Evolutionary conservation across 2,888 invertebrate species (phyloP), one percentile per base, ranked within the genome.

Genomic region (Archips xylosteana): DNA sequence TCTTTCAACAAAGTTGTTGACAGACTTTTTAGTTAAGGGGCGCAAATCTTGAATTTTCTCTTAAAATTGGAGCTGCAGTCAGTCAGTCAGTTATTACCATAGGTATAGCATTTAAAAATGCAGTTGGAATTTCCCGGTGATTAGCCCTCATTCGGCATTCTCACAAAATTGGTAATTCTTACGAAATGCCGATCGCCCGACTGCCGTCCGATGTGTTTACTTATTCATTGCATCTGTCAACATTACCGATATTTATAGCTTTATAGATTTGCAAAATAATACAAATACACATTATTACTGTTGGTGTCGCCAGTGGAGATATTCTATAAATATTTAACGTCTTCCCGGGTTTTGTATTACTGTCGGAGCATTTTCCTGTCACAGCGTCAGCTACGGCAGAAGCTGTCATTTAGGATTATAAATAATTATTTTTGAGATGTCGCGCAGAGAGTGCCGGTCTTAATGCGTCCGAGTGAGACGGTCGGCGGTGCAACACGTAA

Each of bases 401-500:
- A 74, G 69, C 74, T 70, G 74, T 74, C 74, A 74, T 70, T 74
- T 74, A 70, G 70, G 70, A 74, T 74, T 74, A 74, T 69, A 51
- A 47, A 49, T 74, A 51, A 69, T 69, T 69, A 74, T 65, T 70
- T 64, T 74, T 32, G 67, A 65, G 65, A 70, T 65, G 74, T 74
- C 69, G 61, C 69, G 61, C 45, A 49, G 66, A 69, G 68, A 69
- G 64, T 61, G 61, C 60, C 64, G 47, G 63, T 49, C 36, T 36
- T 63, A 62, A 47, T 54, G 39, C 45, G n/a, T 39, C 36, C 70
- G 82, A 86, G 86, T 83, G 84, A 86, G 87, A 86, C 85, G 82
- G 85, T 84, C 86, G 82, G 85, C 84, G 86, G 89, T 85, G 81
- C 85, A 85, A 87, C 89, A 91, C 91, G 91, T 92, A 90, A 92